These are phyloP conservation scores for Tipula confusa DNA, from an alignment of 2,888 invertebrate species.

Conservation along the genomic window DNA sequence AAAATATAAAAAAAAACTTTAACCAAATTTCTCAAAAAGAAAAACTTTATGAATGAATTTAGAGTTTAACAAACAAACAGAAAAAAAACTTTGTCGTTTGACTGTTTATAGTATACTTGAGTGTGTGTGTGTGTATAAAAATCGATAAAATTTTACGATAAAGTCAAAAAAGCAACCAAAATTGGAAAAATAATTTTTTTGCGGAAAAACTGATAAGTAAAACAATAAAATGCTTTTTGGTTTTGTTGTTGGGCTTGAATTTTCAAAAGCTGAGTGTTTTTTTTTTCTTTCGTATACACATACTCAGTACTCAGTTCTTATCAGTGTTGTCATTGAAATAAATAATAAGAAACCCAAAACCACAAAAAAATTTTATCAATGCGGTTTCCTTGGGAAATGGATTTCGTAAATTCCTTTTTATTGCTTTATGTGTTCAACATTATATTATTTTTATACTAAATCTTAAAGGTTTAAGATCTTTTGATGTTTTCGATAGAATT, in stretches of 20 bases:
- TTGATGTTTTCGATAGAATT: neutral
- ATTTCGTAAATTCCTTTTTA: neutral
- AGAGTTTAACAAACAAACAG: neutral
- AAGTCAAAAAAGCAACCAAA: neutral
- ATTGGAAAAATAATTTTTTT: neutral
- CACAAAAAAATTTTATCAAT: neutral
- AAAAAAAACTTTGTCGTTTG: neutral
- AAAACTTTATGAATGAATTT: constrained; percentile 1
- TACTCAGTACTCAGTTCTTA: neutral
- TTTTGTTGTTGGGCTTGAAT: constrained; percentile 8
- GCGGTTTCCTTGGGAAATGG: neutral
- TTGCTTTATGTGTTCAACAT: neutral
- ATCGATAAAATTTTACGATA: neutral
- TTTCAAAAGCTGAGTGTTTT: neutral
- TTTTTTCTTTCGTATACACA: neutral
- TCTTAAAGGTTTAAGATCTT: neutral
- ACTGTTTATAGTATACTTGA: too few species aligned
- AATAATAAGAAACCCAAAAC: neutral
- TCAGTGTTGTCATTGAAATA: constrained; percentile 3
- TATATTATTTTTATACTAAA: neutral
- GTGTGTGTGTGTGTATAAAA: too few species aligned
- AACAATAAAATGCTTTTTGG: neutral
- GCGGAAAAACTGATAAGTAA: neutral
- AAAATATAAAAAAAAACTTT: neutral
- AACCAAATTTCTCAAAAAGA: neutral